A percentile compares a stretch with the other conserved stretches of the same genome.
Evolutionary conservation across 2,113 vertebrate genomes (phyloP).

Genomic region (Bothrops jararaca): DNA sequence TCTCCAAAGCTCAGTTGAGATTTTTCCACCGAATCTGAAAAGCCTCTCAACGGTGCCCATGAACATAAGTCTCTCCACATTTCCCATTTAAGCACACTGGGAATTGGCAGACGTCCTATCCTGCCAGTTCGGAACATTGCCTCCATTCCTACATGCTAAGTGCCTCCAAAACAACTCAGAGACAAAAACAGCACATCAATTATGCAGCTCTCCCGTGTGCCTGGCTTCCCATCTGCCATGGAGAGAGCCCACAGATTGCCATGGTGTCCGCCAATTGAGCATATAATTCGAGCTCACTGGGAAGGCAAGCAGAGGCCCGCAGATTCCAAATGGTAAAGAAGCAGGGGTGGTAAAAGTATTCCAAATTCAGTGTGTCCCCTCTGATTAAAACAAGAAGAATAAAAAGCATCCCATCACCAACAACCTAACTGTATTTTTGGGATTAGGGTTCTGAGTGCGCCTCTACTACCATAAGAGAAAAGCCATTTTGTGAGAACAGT

Average conservation of each 20-base stretch:
- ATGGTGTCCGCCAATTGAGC: constrained; percentile 3
- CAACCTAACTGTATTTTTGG: no score
- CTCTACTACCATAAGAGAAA: no score
- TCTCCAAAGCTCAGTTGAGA: not conserved
- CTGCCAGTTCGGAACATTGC: not conserved
- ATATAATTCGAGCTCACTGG: not conserved
- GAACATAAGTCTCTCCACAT: not conserved
- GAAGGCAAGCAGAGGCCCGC: not conserved
- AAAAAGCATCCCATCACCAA: not conserved
- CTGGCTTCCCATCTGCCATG: constrained; percentile 11
- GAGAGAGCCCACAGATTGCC: not conserved
- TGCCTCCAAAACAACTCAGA: constrained; percentile 4
- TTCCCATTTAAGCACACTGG: not conserved
- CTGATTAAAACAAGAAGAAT: not conserved
- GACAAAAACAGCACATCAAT: constrained; percentile 2
- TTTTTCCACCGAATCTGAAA: not conserved
- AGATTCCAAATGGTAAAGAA: constrained; percentile 7
- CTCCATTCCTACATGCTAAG: not conserved
- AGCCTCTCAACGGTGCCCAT: not conserved
- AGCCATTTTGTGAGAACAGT: no score
- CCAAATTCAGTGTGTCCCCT: fast-evolving
- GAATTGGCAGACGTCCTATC: not conserved
- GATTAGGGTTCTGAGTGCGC: no score
- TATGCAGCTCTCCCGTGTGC: constrained; percentile 19
- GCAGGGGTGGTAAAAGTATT: not conserved